A percentile compares a stretch with the other conserved stretches of the same genome.
Evolutionary conservation across 2,888 invertebrate species (phyloP).

Genomic region (Microctonus hyperodae): DNA sequence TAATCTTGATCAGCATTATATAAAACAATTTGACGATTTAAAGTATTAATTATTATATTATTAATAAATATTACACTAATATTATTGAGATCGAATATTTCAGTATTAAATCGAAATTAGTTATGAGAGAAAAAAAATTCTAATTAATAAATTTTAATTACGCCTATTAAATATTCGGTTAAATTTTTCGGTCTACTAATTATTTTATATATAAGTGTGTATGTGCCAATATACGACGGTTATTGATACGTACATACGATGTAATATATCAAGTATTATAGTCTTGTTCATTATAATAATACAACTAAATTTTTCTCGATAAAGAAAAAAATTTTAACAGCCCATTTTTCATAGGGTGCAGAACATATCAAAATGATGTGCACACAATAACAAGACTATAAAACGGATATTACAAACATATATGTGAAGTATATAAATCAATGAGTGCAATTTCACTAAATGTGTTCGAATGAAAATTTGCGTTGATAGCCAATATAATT

Average conservation of each 20-base stretch:
- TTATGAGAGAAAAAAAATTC: neutral
- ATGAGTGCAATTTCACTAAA: constrained; percentile 21
- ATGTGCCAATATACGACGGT: neutral
- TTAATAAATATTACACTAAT: neutral
- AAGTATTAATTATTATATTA: neutral
- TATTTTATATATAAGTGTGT: neutral
- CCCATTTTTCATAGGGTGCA: neutral
- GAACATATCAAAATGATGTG: neutral
- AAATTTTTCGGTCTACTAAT: neutral
- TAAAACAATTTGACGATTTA: neutral
- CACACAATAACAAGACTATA: neutral
- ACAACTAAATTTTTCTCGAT: neutral
- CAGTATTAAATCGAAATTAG: constrained; percentile 9
- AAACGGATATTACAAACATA: neutral
- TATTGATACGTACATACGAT: neutral
- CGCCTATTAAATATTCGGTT: neutral
- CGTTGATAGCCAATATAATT: constrained; percentile 11
- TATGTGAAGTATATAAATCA: neutral
- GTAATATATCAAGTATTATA: neutral
- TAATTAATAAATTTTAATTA: neutral
- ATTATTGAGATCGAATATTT: neutral
- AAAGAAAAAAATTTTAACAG: neutral
- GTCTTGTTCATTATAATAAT: neutral
- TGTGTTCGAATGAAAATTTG: constrained; percentile 19
- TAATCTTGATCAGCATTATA: neutral